phyloP scores from a whole-genome alignment of 2,888 invertebrate species.

The Ceramica pisi region DNA sequence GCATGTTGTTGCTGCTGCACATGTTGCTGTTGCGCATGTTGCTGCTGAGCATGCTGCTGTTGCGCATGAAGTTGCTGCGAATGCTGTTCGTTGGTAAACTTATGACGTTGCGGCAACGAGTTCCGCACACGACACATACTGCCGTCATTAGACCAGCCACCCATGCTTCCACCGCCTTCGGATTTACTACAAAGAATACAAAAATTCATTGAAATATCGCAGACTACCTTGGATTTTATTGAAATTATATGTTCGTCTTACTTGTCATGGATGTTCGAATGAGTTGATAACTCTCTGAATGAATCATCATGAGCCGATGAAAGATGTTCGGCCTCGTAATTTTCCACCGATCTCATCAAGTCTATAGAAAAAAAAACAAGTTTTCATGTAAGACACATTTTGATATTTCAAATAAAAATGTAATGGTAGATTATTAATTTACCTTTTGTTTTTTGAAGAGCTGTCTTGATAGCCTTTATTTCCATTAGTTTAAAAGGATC shows the following conservation, averaged over 20 bases:
- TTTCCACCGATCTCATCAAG: constrained; percentile 88
- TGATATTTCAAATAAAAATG: neutral
- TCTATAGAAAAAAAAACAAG: constrained; percentile 74
- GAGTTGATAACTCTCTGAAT: constrained; percentile 80
- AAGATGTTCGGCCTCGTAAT: constrained; percentile 83
- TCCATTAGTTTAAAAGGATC: constrained; percentile 89
- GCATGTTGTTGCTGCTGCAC: constrained; percentile 29
- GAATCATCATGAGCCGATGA: constrained; percentile 80
- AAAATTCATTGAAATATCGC: constrained; percentile 5
- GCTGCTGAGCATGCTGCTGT: constrained; percentile 48
- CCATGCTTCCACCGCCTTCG: constrained; percentile 85
- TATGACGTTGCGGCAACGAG: constrained; percentile 84
- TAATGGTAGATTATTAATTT: neutral
- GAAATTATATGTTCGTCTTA: constrained; percentile 65
- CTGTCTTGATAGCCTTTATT: constrained; percentile 88
- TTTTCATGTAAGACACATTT: neutral
- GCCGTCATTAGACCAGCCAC: constrained; percentile 87
- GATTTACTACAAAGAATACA: constrained; percentile 78
- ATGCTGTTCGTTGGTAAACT: constrained; percentile 87
- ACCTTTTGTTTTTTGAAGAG: constrained; percentile 89
- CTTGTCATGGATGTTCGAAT: constrained; percentile 88
- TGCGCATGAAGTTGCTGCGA: constrained; percentile 76
- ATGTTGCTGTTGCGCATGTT: constrained; percentile 47
- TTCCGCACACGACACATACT: constrained; percentile 87
- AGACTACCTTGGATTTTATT: neutral